Conservation (phyloP, 2,888 invertebrate genomes). For the Cosmorhoe ocellata region DNA sequence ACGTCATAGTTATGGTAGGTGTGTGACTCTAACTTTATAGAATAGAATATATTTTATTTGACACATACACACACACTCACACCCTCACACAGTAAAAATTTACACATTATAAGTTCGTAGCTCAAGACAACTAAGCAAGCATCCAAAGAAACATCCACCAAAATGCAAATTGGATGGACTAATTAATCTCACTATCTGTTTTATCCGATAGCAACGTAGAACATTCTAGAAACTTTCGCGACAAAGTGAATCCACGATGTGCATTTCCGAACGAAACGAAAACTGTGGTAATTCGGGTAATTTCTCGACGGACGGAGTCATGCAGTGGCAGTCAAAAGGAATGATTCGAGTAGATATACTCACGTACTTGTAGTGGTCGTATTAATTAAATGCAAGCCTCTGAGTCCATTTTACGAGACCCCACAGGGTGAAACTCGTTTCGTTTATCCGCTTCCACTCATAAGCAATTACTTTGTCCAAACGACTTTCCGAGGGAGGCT, state of each 20-base stretch:
- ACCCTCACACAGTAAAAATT: no score
- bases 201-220: slow-evolving; percentile 13
- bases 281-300: slow-evolving; percentile 51
- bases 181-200: slow-evolving; percentile 6
- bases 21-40: no score
- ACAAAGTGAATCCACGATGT: slow-evolving; percentile 40
- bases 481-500: slow-evolving; percentile 68
- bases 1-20: no score
- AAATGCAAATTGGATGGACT: slow-evolving; percentile 6
- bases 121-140: no score
- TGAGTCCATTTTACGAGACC: slow-evolving; percentile 76
- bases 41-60: no score
- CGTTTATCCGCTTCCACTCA: slow-evolving; percentile 79
- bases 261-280: slow-evolving; percentile 42
- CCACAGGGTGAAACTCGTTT: slow-evolving; percentile 72
- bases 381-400: slow-evolving; percentile 80
- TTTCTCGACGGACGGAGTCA: slow-evolving; percentile 60
- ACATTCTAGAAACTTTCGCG: slow-evolving; percentile 29
- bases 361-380: slow-evolving; percentile 71
- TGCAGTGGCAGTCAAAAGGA: slow-evolving; percentile 69
- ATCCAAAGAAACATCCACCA: no score
- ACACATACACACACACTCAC: no score
- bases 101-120: no score
- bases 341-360: slow-evolving; percentile 66
- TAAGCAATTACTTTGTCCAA: slow-evolving; percentile 78